These are phyloP conservation scores for Arctocebus calabarensis DNA, from an alignment of 2,797 vertebrate species.

Conservation along the genomic window DNA sequence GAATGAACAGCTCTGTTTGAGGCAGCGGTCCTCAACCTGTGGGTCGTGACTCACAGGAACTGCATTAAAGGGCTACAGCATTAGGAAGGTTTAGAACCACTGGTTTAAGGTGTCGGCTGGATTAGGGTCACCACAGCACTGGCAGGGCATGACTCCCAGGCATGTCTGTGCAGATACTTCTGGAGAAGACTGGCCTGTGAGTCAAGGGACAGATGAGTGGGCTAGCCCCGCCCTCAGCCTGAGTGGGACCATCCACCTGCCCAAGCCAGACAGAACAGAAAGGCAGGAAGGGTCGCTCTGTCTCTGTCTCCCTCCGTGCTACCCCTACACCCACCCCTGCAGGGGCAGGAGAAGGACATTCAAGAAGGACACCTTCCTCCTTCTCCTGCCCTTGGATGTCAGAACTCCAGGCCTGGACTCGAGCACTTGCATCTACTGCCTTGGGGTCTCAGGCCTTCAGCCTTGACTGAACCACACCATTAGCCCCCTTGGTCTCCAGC, in stretches of 20 bases:
- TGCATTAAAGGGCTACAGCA: no score
- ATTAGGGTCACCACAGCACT: not conserved
- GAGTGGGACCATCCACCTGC: not conserved
- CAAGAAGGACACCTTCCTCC: not conserved
- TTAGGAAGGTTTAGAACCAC: no score
- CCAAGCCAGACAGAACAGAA: not conserved
- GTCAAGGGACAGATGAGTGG: not conserved
- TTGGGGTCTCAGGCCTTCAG: not conserved
- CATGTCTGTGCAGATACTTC: not conserved
- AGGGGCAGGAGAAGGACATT: no score
- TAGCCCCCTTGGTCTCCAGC: not conserved
- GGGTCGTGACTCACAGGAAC: no score
- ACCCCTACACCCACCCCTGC: no score
- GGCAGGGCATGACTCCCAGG: not conserved
- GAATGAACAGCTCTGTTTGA: not conserved
- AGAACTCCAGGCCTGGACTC: not conserved
- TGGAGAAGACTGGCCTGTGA: not conserved
- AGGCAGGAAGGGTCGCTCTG: not conserved
- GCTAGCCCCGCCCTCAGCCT: accelerated
- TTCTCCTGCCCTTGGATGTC: not conserved
- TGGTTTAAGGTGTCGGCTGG: not conserved
- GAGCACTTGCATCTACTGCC: not conserved
- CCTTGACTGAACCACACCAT: not conserved
- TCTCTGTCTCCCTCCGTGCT: not conserved
- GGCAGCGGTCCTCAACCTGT: no score